phyloP scores from a whole-genome alignment of 2,888 invertebrate genomes.

The Tetropium fuscum region DNA sequence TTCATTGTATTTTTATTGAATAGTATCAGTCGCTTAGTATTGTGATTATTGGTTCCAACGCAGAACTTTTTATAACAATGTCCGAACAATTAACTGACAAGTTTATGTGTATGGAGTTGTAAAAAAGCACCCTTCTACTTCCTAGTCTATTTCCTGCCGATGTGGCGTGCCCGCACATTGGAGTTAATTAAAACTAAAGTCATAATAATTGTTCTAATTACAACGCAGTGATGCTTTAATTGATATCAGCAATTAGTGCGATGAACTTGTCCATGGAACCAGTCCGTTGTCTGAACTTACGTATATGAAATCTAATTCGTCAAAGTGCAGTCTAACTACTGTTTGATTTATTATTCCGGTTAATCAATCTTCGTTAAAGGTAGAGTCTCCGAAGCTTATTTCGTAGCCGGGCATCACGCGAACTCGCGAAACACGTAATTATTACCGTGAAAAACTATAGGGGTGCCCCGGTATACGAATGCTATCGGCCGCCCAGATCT shows the following conservation, averaged over 20 bases:
- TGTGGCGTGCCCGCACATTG: slow-evolving; percentile 6
- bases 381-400: slow-evolving; percentile 9
- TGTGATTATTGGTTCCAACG: background rate
- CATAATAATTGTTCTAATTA: slow-evolving; percentile 5
- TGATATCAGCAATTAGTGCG: background rate
- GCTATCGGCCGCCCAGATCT: slow-evolving; percentile 6
- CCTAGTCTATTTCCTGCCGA: background rate
- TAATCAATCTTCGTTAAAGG: slow-evolving; percentile 26
- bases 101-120: too few relatives aligned
- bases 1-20: too few relatives aligned
- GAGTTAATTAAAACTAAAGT: slow-evolving; percentile 9
- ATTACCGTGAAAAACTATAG: slow-evolving; percentile 7
- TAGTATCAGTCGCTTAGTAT: too few relatives aligned
- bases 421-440: slow-evolving; percentile 19
- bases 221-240: slow-evolving; percentile 3
- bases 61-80: background rate
- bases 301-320: slow-evolving; percentile 3
- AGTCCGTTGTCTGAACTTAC: background rate
- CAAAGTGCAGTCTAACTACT: slow-evolving; percentile 15
- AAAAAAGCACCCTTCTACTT: too few relatives aligned
- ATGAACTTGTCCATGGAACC: too few relatives aligned
- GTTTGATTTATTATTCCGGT: slow-evolving; percentile 8
- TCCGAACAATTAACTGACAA: too few relatives aligned
- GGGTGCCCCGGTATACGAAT: background rate
- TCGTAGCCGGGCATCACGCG: slow-evolving; percentile 15